Base-by-base conservation (phyloP, 2,113 vertebrate genomes). In the Psephotus haematonotus region DNA sequence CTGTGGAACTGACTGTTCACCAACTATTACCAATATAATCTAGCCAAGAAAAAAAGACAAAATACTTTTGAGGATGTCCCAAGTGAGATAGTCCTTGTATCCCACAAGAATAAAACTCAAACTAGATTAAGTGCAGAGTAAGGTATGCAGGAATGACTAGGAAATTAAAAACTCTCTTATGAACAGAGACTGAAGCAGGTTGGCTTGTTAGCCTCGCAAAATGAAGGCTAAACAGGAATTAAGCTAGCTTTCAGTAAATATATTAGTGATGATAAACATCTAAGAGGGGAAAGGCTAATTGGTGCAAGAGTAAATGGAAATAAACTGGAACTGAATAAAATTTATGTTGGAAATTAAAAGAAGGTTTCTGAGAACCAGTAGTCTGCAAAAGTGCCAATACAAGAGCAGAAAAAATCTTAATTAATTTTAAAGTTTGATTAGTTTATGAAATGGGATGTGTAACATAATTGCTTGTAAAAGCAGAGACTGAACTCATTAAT, bases 371-470 rank as follows among this genome's bases (percentile, higher is more conserved):
- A 89, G 65, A 89, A 85, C 14, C 37, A 87, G 15, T 33, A 68
- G 17, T 68, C 33, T 82, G 18, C 47, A 89, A 95, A 52, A 84
- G 3, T 57, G 27, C 82, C 52, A 72, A 57, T 72, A 76, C 10
- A 88, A 82, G 33, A 86, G 17, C 25, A 43, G 37, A 5, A 94
- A 88, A 89, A 95, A 74, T 11, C n/a, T 85, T 96, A 91, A 95
- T 95, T 95, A 82, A 90, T 82, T 92, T 91, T 69, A 69, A 91
- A 88, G 59, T 95, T 91, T 79, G 67, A 95, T 93, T 88, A 82
- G 37, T 90, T 87, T 94, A 86, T 74, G 25, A 86, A 94, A 90
- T 59, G 10, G 28, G 37, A 85, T 88, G 28, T 77, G 53, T 65
- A 85, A 74, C 53, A 72, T 82, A 92, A 94, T 93, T 93, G 41